A percentile compares a stretch with the other conserved stretches of the same genome.
Evolutionary conservation across 2,113 vertebrate species (phyloP).

Genomic region (Chionis minor): DNA sequence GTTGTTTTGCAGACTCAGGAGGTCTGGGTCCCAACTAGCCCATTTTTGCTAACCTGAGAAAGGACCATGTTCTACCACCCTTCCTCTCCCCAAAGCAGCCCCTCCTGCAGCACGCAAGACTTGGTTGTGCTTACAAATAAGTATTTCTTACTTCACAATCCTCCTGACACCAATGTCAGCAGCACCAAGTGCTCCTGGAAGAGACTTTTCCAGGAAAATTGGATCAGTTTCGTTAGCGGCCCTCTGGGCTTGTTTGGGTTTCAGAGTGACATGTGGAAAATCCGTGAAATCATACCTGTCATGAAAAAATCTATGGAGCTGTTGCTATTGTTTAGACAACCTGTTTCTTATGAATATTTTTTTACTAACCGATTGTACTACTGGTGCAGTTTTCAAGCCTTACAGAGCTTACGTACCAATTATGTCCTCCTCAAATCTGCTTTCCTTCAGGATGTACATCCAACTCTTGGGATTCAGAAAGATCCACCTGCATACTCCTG

Average conservation of each 20-base stretch:
- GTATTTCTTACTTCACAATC: neutral
- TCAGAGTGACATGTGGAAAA: neutral
- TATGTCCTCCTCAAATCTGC: neutral
- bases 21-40: neutral
- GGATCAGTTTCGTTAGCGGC: neutral
- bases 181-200: neutral
- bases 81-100: neutral
- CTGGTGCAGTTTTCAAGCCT: neutral
- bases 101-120: neutral
- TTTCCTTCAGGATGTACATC: neutral
- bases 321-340: neutral
- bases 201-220: neutral
- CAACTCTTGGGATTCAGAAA: neutral
- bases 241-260: neutral
- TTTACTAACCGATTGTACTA: neutral
- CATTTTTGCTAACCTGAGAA: neutral
- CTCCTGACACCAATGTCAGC: neutral
- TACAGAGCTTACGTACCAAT: neutral
- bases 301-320: neutral
- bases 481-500: neutral
- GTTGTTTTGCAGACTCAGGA: neutral
- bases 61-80: neutral
- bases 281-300: neutral
- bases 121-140: neutral
- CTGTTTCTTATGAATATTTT: neutral